Evolutionary conservation across 2,113 vertebrate species (phyloP).

Genomic region (Trichechus manatus): DNA sequence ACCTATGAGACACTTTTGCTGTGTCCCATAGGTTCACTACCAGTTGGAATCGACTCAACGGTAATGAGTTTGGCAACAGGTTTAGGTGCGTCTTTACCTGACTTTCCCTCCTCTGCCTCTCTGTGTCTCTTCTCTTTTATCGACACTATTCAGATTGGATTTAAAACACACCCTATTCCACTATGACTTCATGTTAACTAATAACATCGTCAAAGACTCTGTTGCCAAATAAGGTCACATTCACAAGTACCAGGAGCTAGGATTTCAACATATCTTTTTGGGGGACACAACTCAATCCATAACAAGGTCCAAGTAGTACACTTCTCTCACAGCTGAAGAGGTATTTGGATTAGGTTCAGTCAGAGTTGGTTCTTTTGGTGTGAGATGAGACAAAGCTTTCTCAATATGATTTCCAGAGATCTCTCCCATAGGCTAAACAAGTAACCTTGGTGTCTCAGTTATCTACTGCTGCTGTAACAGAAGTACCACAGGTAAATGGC

Average conservation of each 20-base stretch:
- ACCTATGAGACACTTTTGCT: not conserved
- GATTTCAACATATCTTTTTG: too few relatives aligned
- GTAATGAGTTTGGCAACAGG: not conserved
- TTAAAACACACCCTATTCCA: too few relatives aligned
- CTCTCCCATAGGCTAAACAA: not conserved
- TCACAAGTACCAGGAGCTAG: too few relatives aligned
- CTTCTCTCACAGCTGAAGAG: not conserved
- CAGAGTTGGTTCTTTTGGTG: not conserved
- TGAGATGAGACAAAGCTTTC: not conserved
- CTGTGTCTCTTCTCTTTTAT: too few relatives aligned
- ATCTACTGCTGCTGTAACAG: too few relatives aligned
- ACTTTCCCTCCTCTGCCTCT: too few relatives aligned
- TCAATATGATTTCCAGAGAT: not conserved
- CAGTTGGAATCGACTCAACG: not conserved
- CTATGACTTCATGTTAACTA: too few relatives aligned
- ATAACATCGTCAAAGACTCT: too few relatives aligned
- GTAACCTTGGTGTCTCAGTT: not conserved
- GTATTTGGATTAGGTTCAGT: not conserved
- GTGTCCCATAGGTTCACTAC: not conserved
- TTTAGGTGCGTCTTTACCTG: not conserved
- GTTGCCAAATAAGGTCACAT: too few relatives aligned
- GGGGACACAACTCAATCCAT: too few relatives aligned
- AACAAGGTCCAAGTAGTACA: not conserved
- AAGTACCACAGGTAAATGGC: too few relatives aligned
- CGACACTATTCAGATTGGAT: too few relatives aligned